A percentile compares a stretch with the other conserved stretches of the same genome.
Evolutionary conservation across 1,140 invertebrate genomes (phyloP).

Genomic region (Zelostemma sp.): DNA sequence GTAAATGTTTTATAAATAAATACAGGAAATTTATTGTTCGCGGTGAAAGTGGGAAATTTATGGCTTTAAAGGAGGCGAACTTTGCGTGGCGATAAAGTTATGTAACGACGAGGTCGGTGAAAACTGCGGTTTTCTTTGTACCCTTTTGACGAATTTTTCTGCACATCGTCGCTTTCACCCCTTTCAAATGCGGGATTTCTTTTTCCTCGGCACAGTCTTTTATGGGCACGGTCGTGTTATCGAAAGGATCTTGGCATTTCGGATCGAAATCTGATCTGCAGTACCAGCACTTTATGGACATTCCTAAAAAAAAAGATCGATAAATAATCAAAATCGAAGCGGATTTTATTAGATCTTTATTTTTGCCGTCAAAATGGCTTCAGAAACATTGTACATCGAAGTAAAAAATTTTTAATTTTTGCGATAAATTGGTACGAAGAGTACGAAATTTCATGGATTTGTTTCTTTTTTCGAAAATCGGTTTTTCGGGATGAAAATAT

Average conservation of each 20-base stretch:
- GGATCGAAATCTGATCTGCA: slow-evolving; percentile 91
- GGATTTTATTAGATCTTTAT: too few species aligned
- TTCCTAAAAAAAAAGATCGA: slow-evolving; percentile 64
- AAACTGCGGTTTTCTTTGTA: too few species aligned
- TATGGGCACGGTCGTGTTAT: slow-evolving; percentile 89
- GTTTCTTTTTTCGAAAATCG: neutral
- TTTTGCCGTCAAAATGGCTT: too few species aligned
- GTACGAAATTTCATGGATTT: neutral
- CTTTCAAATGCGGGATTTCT: slow-evolving; percentile 77
- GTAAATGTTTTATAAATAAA: too few species aligned
- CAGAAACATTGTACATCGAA: too few species aligned
- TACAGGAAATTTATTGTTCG: too few species aligned
- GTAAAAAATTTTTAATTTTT: neutral
- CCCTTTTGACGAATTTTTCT: slow-evolving; percentile 94
- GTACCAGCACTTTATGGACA: slow-evolving; percentile 90
- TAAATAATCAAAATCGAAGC: neutral
- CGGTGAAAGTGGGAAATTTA: too few species aligned
- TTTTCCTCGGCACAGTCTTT: slow-evolving; percentile 83
- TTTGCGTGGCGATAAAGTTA: too few species aligned
- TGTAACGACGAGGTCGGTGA: too few species aligned
- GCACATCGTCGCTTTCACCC: slow-evolving; percentile 86
- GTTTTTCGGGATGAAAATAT: too few species aligned
- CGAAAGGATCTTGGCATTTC: slow-evolving; percentile 93
- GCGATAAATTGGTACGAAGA: neutral
- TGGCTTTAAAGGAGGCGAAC: too few species aligned